Conservation (phyloP, 2,888 invertebrate genomes). For the Hemaris fuciformis region DNA sequence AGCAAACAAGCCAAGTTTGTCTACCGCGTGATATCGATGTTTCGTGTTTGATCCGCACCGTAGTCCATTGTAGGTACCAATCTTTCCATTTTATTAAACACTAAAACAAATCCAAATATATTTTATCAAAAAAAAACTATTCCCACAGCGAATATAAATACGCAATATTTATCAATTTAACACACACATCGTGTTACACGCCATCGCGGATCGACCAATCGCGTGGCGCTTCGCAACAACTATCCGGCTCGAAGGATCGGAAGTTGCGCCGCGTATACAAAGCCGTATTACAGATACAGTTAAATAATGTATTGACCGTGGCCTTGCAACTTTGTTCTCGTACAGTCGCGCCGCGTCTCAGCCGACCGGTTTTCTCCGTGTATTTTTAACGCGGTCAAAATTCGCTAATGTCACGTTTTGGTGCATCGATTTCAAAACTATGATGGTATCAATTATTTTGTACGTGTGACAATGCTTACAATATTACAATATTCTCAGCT, state of each 20-base stretch:
- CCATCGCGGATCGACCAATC: background rate
- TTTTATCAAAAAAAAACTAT: background rate
- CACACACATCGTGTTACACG: background rate
- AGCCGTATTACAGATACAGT: constrained; percentile 9
- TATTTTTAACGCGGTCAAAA: constrained; percentile 3
- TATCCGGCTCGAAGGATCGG: background rate
- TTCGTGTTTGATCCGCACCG: too few species aligned
- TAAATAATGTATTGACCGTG: constrained; percentile 11
- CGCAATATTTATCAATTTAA: background rate
- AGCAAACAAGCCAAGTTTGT: too few species aligned
- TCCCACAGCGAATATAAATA: background rate
- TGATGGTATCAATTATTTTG: too few species aligned
- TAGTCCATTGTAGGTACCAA: background rate
- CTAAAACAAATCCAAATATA: background rate
- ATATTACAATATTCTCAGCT: too few species aligned
- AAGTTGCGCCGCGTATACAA: background rate
- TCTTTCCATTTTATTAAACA: background rate
- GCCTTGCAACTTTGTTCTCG: constrained; percentile 9
- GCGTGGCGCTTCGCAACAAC: background rate
- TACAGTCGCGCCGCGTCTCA: background rate
- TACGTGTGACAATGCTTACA: too few species aligned
- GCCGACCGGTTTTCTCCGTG: background rate
- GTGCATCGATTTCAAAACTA: background rate
- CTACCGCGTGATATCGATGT: too few species aligned
- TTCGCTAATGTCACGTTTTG: background rate